Evolutionary conservation across 2,113 vertebrate species (phyloP).

Genomic region (Ciconia stormi): DNA sequence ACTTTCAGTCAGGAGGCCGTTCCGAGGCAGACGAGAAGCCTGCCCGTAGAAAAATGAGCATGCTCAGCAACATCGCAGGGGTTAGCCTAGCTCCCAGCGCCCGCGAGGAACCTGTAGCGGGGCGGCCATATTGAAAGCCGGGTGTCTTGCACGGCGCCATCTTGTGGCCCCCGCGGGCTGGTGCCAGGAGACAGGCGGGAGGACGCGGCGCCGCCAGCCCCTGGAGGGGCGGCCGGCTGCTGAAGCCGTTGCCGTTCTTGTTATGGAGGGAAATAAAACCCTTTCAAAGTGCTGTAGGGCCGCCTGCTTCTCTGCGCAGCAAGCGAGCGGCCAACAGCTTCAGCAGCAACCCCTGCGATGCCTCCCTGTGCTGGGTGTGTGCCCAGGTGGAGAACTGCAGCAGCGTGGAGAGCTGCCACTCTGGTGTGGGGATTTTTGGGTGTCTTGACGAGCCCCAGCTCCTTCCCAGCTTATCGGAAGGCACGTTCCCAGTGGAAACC

Average conservation of each 20-base stretch:
- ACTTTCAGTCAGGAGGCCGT: background rate
- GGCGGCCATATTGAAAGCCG: background rate
- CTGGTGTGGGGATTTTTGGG: accelerated
- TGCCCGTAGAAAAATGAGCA: background rate
- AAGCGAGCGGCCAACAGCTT: background rate
- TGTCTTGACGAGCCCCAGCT: background rate
- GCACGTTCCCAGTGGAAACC: background rate
- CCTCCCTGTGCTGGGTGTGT: accelerated
- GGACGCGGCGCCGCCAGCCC: accelerated
- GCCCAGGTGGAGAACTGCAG: accelerated
- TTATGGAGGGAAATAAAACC: background rate
- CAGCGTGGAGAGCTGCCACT: background rate
- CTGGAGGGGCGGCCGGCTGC: accelerated
- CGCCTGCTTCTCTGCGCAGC: background rate
- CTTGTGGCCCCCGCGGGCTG: background rate
- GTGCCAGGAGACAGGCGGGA: background rate
- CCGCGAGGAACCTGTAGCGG: accelerated
- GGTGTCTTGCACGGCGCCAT: background rate
- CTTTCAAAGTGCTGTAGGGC: background rate
- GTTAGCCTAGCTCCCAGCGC: accelerated
- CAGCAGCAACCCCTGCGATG: accelerated
- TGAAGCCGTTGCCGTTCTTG: accelerated
- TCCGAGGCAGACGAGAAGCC: background rate
- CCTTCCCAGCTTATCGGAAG: accelerated
- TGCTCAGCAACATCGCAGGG: accelerated